phyloP scores from a whole-genome alignment of 2,797 vertebrate species.

The Dipus sagitta region DNA sequence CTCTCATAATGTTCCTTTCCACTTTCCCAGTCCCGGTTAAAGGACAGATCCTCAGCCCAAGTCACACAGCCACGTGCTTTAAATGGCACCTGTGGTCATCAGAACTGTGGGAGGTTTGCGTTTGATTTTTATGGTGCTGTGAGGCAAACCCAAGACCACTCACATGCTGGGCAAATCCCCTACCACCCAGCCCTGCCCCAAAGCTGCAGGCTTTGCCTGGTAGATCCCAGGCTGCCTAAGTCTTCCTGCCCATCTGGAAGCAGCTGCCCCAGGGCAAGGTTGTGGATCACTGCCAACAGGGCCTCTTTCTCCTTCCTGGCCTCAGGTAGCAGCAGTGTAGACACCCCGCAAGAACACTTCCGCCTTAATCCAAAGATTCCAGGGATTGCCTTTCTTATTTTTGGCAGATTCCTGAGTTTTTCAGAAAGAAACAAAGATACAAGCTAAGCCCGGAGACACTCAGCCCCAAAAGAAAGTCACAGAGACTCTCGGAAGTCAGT shows the following conservation, averaged over 20 bases:
- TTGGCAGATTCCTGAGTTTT: constrained; percentile 32
- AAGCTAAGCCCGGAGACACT: neutral
- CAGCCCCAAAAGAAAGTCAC: neutral
- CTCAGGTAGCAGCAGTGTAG: no score
- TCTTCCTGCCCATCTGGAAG: neutral
- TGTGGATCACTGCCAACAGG: neutral
- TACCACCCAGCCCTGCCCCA: neutral
- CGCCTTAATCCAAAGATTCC: neutral
- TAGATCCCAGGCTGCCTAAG: neutral
- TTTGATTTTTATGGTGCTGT: neutral
- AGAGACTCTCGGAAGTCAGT: neutral
- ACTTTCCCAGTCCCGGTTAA: neutral
- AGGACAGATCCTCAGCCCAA: neutral
- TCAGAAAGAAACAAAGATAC: neutral
- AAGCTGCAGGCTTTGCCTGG: fast-evolving
- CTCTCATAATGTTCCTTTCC: neutral
- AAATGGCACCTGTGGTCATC: neutral
- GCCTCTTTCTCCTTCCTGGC: neutral
- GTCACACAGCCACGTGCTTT: neutral
- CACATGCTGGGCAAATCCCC: neutral
- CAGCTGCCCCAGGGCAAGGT: neutral
- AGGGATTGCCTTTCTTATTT: neutral
- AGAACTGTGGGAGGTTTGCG: fast-evolving
- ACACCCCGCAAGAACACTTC: neutral
- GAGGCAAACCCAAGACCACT: neutral